Evolutionary conservation across 2,113 vertebrate species (phyloP).

Genomic region (Orientallactaga bullata): DNA sequence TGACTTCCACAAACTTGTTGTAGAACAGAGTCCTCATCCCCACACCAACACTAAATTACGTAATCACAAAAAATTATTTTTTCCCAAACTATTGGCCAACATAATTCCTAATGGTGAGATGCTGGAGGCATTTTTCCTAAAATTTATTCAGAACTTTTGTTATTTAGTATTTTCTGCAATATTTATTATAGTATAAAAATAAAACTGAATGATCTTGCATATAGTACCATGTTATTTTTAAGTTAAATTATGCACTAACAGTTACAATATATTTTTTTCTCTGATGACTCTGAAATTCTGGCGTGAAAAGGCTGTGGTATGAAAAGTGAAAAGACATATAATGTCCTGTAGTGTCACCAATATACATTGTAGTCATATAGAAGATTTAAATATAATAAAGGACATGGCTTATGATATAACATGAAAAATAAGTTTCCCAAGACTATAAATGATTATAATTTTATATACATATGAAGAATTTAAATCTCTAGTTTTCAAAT

Average conservation of each 20-base stretch:
- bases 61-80: no score
- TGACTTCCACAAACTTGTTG: no score
- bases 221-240: constrained; percentile 8
- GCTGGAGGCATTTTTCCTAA: neutral
- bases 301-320: neutral
- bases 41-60: no score
- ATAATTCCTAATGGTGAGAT: neutral
- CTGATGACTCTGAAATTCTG: neutral
- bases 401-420: neutral
- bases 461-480: neutral
- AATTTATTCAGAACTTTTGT: neutral
- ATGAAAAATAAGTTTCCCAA: neutral
- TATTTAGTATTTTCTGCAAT: neutral
- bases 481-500: neutral
- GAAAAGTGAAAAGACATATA: neutral
- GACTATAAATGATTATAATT: neutral
- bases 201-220: neutral
- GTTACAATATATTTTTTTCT: neutral
- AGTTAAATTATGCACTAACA: neutral
- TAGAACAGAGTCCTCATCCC: no score
- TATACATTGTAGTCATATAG: neutral
- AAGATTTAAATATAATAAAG: neutral
- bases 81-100: neutral
- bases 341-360: neutral
- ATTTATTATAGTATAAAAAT: neutral